Evolutionary conservation across 2,113 vertebrate species (phyloP), one percentile per base, ranked within the genome.

Genomic region (Herpetotheres cachinnans): DNA sequence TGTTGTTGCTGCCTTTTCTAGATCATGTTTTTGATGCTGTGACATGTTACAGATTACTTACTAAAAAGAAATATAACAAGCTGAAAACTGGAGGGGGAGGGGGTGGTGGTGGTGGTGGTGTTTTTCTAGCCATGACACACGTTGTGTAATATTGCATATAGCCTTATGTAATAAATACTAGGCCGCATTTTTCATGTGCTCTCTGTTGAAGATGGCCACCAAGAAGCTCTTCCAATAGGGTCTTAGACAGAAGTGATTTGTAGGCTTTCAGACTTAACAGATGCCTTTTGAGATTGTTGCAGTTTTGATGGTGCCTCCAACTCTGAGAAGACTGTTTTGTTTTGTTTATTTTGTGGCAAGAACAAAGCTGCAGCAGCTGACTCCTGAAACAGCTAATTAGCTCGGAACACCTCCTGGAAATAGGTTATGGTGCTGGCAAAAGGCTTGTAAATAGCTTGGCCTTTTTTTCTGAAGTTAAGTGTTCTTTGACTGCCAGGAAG

Each of bases 371-470:
- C 40, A 22, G 73, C 69, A 78, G n/a, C 55, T 93, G 70, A 56
- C 54, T 96, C 30, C 44, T 76, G 70, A 67, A 85, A 59, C 44
- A 30, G 40, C 30, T 84, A 74, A 93, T 94, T 92, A 92, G 24
- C 36, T 79, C 58, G 72, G 66, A 91, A 56, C 79, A 82, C 13
- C 34, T 82, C 32, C 70, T 95, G 84, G 74, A 89, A 96, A 19
- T 93, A 91, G 69, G 92, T 96, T 96, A 36, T 90, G 74, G 34
- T 38, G 16, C 58, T 90, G 34, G 61, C 30, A 76, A 24, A 34
- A 80, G 54, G 21, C n/a, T 65, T 44, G 10, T 78, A 58, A 91
- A 62, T 77, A 19, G 18, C 29, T 36, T 73, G n/a, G 38, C 26
- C 17, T 76, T 59, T 66, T 80, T 25, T 76, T 87, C 36, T 62